Conservation (phyloP, 2,888 invertebrate genomes). For the Julus scanicus region DNA sequence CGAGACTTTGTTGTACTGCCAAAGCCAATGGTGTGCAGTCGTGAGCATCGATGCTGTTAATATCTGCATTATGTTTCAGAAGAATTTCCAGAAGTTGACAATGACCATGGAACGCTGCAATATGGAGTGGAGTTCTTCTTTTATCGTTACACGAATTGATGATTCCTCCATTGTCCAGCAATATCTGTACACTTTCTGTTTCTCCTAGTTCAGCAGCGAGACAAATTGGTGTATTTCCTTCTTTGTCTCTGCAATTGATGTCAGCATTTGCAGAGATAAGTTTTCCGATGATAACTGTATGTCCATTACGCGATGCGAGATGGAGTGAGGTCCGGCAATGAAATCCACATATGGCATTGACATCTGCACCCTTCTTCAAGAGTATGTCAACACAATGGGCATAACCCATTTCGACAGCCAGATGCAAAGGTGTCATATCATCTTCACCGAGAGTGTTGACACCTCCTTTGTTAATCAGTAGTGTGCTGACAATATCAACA, state of each 20-base stretch:
- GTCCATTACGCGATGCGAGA: neutral
- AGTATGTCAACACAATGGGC: neutral
- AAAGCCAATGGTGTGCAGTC: conserved; percentile 12
- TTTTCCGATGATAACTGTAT: neutral
- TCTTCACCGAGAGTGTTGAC: neutral
- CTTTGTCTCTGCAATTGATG: conserved; percentile 65
- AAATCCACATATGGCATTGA: neutral
- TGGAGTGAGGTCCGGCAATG: neutral
- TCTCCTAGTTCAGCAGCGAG: conserved; percentile 65
- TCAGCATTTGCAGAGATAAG: neutral
- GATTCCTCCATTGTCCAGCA: neutral
- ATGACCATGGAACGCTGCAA: neutral
- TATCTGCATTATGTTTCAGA: neutral
- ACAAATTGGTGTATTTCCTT: conserved; percentile 66
- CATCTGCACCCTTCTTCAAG: conserved; percentile 15
- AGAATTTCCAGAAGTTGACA: neutral
- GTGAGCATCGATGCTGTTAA: neutral
- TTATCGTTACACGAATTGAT: neutral
- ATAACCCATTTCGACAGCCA: neutral
- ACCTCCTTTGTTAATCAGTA: neutral
- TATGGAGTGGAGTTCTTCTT: neutral
- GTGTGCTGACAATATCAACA: neutral
- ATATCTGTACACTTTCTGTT: neutral
- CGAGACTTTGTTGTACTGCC: neutral
- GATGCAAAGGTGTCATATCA: conserved; percentile 34